Percentiles rank a stretch among this genome's conserved stretches.
phyloP scores from a whole-genome alignment of 2,113 vertebrate genomes.

The Pangasianodon gigas region DNA sequence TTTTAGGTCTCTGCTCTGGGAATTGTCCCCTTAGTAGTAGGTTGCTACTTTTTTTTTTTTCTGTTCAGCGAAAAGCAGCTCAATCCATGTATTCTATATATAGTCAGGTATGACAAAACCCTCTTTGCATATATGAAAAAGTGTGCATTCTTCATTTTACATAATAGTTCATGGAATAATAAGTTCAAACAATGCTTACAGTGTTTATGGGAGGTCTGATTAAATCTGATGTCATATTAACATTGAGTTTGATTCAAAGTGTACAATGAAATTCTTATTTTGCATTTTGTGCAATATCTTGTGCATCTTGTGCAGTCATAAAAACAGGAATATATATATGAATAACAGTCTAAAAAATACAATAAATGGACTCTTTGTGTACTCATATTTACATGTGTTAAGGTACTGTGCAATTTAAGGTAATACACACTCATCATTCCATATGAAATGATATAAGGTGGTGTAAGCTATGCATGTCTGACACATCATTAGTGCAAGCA shows the following conservation, averaged over 20 bases:
- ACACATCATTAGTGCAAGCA: neutral
- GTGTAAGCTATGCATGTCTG: neutral
- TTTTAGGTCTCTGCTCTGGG: constrained; percentile 33
- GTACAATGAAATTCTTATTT: neutral
- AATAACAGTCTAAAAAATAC: neutral
- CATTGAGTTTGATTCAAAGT: neutral
- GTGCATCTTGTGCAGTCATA: neutral
- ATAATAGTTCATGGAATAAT: neutral
- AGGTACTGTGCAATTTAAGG: neutral
- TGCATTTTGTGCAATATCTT: neutral
- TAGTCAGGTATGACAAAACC: constrained; percentile 56
- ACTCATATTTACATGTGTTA: neutral
- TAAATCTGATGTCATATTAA: neutral
- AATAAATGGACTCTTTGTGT: neutral
- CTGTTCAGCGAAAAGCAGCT: neutral
- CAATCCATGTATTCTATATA: constrained; percentile 54
- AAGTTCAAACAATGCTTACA: neutral
- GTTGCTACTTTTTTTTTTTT: neutral
- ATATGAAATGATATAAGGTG: neutral
- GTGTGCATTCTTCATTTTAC: neutral
- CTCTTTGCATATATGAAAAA: neutral
- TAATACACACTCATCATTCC: neutral
- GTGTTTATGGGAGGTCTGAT: neutral
- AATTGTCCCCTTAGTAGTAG: constrained; percentile 24
- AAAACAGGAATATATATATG: neutral